Evolutionary conservation across 2,113 vertebrate species (phyloP).

Genomic region (Kryptolebias marmoratus): DNA sequence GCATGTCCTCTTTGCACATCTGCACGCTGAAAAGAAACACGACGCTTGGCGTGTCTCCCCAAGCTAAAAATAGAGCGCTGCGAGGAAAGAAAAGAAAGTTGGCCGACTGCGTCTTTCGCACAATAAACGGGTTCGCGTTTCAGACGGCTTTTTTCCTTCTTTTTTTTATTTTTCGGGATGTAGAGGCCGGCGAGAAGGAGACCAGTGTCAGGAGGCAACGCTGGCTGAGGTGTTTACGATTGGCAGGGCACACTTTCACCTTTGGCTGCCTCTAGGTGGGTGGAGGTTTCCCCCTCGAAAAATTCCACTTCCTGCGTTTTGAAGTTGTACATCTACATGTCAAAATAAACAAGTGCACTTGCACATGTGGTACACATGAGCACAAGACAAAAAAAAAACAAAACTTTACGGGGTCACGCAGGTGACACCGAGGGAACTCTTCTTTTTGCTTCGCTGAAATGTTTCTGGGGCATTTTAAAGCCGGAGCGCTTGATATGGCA

Average conservation of each 20-base stretch:
- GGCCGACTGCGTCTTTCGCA: slow-evolving; percentile 42
- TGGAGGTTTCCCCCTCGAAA: slow-evolving; percentile 68
- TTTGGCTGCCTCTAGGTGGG: slow-evolving; percentile 45
- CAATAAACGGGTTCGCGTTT: slow-evolving; percentile 52
- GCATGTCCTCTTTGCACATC: slow-evolving; percentile 49
- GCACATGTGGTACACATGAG: slow-evolving; percentile 38
- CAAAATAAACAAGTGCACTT: slow-evolving; percentile 69
- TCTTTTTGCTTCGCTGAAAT: slow-evolving; percentile 60
- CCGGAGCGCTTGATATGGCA: slow-evolving; percentile 48
- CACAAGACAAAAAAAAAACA: slow-evolving; percentile 29
- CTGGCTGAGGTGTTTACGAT: slow-evolving; percentile 16
- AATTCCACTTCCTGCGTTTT: slow-evolving; percentile 77
- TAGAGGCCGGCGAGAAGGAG: not conserved
- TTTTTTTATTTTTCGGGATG: too few species aligned
- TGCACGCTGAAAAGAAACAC: slow-evolving; percentile 59
- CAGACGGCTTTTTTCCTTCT: slow-evolving; percentile 22
- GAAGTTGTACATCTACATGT: slow-evolving; percentile 62
- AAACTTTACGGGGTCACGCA: slow-evolving; percentile 65
- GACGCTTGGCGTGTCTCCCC: slow-evolving; percentile 68
- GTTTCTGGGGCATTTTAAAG: slow-evolving; percentile 71
- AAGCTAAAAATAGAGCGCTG: slow-evolving; percentile 70
- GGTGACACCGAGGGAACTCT: slow-evolving; percentile 68
- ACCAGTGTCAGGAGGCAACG: not conserved
- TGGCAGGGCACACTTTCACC: slow-evolving; percentile 17
- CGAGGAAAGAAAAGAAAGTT: slow-evolving; percentile 42